Conservation (phyloP, 2,113 vertebrate species). For the Callopanchax toddi region DNA sequence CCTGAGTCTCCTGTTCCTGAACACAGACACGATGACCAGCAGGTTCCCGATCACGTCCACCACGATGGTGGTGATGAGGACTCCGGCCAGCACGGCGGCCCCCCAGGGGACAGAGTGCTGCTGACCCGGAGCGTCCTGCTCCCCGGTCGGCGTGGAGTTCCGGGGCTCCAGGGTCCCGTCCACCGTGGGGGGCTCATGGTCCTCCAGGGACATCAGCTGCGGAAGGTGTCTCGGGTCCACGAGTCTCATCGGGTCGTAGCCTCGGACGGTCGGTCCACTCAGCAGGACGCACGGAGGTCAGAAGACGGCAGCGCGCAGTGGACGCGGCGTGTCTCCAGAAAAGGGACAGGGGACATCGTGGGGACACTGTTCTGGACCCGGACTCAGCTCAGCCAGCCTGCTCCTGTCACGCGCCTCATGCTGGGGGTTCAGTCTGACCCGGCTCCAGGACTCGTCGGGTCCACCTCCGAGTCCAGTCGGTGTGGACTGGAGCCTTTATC, state of each 20-base stretch:
- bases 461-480: too few species aligned
- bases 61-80: conserved; percentile 83
- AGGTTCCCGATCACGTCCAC: conserved; percentile 84
- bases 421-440: too few species aligned
- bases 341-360: not conserved
- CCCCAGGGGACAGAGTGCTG: conserved; percentile 74
- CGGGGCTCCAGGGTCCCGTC: conserved; percentile 61
- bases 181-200: conserved; percentile 66
- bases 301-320: conserved; percentile 18
- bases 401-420: not conserved
- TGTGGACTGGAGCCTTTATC: not conserved
- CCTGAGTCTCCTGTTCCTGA: conserved; percentile 85
- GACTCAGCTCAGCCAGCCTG: not conserved
- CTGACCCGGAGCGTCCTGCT: conserved; percentile 48
- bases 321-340: conserved; percentile 12
- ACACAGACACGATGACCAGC: conserved; percentile 85
- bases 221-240: conserved; percentile 60
- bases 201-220: conserved; percentile 72
- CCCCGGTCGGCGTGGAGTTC: conserved; percentile 65
- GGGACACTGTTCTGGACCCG: too few species aligned
- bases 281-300: conserved; percentile 44
- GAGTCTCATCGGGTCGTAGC: conserved; percentile 55
- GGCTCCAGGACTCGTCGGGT: too few species aligned
- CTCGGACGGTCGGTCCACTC: conserved; percentile 35
- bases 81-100: conserved; percentile 75